These are phyloP conservation scores for Rhombomys opimus DNA, from an alignment of 2,113 vertebrate genomes.

Conservation along the genomic window DNA sequence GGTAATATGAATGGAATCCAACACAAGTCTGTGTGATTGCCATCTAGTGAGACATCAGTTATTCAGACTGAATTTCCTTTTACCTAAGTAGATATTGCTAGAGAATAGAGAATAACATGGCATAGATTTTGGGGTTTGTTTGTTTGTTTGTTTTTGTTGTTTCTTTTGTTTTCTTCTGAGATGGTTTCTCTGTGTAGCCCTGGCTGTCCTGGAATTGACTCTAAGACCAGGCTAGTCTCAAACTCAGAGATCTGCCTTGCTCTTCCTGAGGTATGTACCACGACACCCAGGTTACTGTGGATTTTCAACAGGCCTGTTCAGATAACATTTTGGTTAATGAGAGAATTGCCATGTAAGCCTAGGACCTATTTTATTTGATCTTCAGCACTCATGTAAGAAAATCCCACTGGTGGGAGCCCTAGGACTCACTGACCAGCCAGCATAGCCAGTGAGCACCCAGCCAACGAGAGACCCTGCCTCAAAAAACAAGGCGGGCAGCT, in stretches of 20 bases:
- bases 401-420: neutral
- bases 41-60: slow-evolving; percentile 12
- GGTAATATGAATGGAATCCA: accelerated
- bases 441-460: neutral
- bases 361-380: neutral
- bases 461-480: neutral
- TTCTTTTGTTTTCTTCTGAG: neutral
- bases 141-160: neutral
- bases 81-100: neutral
- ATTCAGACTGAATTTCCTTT: neutral
- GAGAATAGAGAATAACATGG: neutral
- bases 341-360: too few relatives aligned
- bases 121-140: too few relatives aligned
- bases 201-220: neutral
- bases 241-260: neutral
- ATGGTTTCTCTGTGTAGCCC: neutral
- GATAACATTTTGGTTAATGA: neutral
- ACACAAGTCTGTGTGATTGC: neutral
- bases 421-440: neutral
- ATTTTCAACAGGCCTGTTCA: neutral
- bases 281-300: neutral
- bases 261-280: neutral
- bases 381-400: neutral
- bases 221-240: neutral
- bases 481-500: neutral